Evolutionary conservation across 2,888 invertebrate genomes (phyloP), one percentile per base, ranked within the genome.

Genomic region (Synanthedon andrenaeformis): DNA sequence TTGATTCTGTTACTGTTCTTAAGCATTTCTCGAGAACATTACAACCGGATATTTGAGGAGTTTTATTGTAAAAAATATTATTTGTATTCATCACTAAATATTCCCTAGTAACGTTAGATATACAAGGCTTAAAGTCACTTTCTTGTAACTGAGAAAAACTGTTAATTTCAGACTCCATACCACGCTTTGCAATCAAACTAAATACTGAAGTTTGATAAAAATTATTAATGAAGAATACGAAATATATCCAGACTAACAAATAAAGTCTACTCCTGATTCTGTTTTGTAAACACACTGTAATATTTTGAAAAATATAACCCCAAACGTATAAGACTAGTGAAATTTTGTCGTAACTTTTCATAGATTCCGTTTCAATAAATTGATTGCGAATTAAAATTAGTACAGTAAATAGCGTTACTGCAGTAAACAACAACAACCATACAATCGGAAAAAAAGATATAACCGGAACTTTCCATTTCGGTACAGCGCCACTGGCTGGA

Each of bases 161-260:
- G 17, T 49, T 14, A 19, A 49, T 19, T 14, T n/a, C 14, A 11
- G n/a, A 8, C 14, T 49, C 14, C 6, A 14, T 19, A 49, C 19
- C 4, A 11, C 49, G 49, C 11, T 49, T 53, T 12, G 51, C 55
- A 17, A 57, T 53, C n/a, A 53, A 55, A 51, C 59, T 60, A 11
- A 56, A 54, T 17, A 60, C 14, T 8, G 55, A 55, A 3, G 53
- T 55, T 52, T 58, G 58, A 53, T 60, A 60, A 53, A 56, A 60
- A 52, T 42, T 54, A 53, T 52, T 58, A 0, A 58, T 52, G 14
- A 59, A 55, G 54, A 60, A 59, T n/a, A 53, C 42, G 42, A 56
- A 59, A 56, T 55, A 59, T 45, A 57, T 45, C 58, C 54, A 56
- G 49, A 53, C 52, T 48, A 53, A 45, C 5, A 49, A 12, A 19